Evolutionary conservation across 2,888 invertebrate species (phyloP).

Genomic region (Meteorus cinctellus): DNA sequence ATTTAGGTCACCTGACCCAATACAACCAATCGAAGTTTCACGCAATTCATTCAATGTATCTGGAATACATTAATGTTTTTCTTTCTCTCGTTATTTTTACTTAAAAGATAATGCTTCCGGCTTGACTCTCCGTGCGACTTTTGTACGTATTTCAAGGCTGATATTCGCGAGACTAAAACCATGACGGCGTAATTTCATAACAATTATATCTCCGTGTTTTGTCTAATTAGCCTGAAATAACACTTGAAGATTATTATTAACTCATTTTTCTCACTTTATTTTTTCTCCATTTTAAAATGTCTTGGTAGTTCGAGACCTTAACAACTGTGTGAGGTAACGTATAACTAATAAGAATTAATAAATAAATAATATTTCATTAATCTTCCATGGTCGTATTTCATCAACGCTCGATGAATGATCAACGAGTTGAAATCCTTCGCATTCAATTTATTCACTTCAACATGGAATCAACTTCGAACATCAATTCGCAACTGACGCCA

Average conservation of each 20-base stretch:
- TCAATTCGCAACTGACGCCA: not conserved
- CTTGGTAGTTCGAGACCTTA: not conserved
- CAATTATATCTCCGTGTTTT: slow-evolving; percentile 47
- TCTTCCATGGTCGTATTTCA: slow-evolving; percentile 12
- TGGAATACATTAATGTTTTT: slow-evolving; percentile 12
- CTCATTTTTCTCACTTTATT: slow-evolving; percentile 15
- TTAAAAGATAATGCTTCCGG: slow-evolving; percentile 25
- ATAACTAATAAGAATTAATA: not conserved
- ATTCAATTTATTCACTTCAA: not conserved
- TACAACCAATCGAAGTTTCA: slow-evolving; percentile 26
- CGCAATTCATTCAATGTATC: slow-evolving; percentile 3
- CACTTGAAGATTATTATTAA: slow-evolving; percentile 45
- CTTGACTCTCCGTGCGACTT: slow-evolving; percentile 15
- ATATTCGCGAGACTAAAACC: slow-evolving; percentile 14
- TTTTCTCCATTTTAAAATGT: not conserved
- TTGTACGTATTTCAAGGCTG: slow-evolving; percentile 32
- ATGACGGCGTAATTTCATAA: slow-evolving; percentile 36
- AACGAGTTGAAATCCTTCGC: not conserved
- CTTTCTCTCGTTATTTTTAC: slow-evolving; percentile 2
- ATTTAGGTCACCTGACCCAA: slow-evolving; percentile 39
- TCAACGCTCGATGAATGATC: slow-evolving; percentile 9
- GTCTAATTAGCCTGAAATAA: slow-evolving; percentile 48
- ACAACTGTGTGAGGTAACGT: slow-evolving; percentile 10
- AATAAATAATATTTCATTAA: slow-evolving; percentile 4
- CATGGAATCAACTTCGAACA: not conserved